These are phyloP conservation scores for Heteronetta atricapilla DNA, from an alignment of 2,113 vertebrate genomes.

Conservation along the genomic window DNA sequence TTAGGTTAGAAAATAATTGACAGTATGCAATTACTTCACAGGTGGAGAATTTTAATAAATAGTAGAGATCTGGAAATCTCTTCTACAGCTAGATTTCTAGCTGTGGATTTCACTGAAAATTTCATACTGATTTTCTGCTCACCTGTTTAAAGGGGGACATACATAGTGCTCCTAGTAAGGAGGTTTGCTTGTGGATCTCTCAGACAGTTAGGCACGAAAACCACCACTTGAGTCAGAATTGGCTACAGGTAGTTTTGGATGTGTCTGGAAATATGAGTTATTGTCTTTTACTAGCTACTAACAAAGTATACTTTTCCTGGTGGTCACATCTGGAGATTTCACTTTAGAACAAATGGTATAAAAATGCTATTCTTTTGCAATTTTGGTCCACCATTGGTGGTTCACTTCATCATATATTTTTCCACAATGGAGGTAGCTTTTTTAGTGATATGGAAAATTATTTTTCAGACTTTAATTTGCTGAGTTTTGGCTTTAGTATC, in stretches of 20 bases:
- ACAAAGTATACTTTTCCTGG: not conserved
- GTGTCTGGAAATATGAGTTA: not conserved
- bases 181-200: not conserved
- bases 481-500: constrained; percentile 11
- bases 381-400: not conserved
- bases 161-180: not conserved
- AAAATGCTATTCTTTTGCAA: not conserved
- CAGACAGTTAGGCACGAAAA: not conserved
- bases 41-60: not conserved
- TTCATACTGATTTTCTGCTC: not conserved
- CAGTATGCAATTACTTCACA: not conserved
- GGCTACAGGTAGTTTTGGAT: not conserved
- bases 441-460: constrained; percentile 8
- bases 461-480: not conserved
- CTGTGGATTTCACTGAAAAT: not conserved
- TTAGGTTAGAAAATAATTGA: not conserved
- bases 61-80: not conserved
- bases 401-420: constrained; percentile 18
- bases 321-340: constrained; percentile 13
- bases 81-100: not conserved
- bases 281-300: not conserved
- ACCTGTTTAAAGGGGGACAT: not conserved
- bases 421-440: not conserved
- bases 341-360: not conserved
- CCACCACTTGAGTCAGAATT: not conserved